Conservation (phyloP, 2,113 vertebrate species). For the Tragelaphus scriptus region DNA sequence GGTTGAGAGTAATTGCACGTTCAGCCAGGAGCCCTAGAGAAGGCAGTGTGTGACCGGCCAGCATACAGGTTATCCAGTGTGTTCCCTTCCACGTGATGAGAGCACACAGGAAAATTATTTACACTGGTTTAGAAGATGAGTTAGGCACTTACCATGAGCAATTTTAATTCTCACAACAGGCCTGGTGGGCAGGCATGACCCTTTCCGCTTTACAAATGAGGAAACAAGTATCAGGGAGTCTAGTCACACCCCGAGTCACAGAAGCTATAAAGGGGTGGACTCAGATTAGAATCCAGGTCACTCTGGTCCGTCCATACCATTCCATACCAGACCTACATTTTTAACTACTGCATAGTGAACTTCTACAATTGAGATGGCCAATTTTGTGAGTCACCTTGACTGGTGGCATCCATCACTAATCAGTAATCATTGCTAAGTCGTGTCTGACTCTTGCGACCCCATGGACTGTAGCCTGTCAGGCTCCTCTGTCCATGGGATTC, state of each 20-base stretch:
- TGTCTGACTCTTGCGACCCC: not conserved
- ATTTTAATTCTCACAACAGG: not conserved
- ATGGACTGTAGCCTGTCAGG: not conserved
- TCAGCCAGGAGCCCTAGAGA: not conserved
- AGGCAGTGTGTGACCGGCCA: rapidly evolving
- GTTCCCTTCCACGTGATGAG: not conserved
- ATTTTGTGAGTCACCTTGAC: not conserved
- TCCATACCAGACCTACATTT: not conserved
- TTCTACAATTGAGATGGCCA: not conserved
- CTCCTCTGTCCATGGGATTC: not conserved
- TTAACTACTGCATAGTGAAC: not conserved
- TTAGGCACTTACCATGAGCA: not conserved
- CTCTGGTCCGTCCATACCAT: not conserved
- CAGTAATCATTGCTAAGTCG: not conserved
- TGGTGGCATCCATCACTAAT: not conserved
- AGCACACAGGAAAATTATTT: not conserved
- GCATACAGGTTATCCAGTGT: rapidly evolving
- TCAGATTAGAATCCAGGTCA: not conserved
- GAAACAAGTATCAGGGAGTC: not conserved
- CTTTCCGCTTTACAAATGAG: not conserved
- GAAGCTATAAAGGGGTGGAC: not conserved
- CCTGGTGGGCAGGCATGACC: not conserved
- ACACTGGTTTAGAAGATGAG: not conserved
- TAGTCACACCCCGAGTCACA: not conserved
- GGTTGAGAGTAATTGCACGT: not conserved